A percentile compares a stretch with the other conserved stretches of the same genome.
These are phyloP conservation scores for Pyrgilauda ruficollis DNA, from an alignment of 2,113 vertebrate species.

Conservation along the genomic window DNA sequence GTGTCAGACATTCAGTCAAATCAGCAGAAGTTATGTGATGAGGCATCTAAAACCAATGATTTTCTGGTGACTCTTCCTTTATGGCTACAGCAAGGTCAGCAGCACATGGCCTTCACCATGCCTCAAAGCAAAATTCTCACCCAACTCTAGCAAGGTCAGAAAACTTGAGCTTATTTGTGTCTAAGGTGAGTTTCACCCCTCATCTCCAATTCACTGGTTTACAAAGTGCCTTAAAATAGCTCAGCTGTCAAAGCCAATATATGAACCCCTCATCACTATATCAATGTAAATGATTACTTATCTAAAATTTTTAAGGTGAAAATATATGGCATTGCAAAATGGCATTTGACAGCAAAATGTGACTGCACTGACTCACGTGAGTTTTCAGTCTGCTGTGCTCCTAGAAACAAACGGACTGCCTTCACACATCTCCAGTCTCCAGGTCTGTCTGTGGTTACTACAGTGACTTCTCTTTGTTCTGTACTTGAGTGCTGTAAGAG, in stretches of 20 bases:
- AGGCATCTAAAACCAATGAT: not conserved
- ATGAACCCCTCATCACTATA: not conserved
- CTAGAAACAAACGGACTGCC: conserved; percentile 49
- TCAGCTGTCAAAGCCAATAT: not conserved
- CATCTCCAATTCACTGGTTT: not conserved
- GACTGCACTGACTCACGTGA: conserved; percentile 16
- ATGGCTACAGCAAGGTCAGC: not conserved
- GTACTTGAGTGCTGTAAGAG: conserved; percentile 22
- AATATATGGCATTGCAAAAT: conserved; percentile 37
- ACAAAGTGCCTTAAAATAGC: not conserved
- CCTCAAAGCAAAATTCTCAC: not conserved
- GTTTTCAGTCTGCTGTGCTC: conserved; percentile 32
- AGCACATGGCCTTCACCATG: not conserved
- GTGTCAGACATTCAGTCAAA: not conserved
- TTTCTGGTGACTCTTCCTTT: not conserved
- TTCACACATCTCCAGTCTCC: conserved; percentile 25
- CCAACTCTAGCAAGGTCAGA: not conserved
- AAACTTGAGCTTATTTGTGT: not conserved
- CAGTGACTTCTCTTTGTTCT: conserved; percentile 61
- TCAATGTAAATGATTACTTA: conserved; percentile 40
- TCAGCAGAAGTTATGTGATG: not conserved
- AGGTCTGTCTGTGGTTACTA: conserved; percentile 47
- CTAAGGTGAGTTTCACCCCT: not conserved
- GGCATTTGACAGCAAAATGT: conserved; percentile 57
- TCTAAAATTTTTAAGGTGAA: conserved; percentile 20